phyloP scores from a whole-genome alignment of 2,888 invertebrate genomes.

The Rhingia campestris region DNA sequence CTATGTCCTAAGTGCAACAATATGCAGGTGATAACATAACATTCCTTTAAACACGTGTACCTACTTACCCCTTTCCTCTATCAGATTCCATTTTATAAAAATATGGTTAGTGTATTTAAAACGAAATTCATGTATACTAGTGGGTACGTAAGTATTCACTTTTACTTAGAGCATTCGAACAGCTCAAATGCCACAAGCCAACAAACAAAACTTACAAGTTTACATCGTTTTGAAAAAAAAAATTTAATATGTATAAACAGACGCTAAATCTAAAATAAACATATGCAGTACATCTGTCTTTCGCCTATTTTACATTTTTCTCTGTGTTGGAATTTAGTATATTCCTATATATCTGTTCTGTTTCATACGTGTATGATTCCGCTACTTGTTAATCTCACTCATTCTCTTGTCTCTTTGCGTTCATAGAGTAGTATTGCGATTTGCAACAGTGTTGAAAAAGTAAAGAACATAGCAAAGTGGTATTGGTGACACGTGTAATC shows the following conservation, averaged over 20 bases:
- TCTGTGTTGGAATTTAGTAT: constrained; percentile 1
- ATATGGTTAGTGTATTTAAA: neutral
- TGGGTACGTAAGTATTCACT: neutral
- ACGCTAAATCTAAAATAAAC: constrained; percentile 46
- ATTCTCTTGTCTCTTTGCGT: constrained; percentile 14
- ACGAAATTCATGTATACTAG: too few relatives aligned
- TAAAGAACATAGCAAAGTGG: neutral
- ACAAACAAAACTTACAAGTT: constrained; percentile 6
- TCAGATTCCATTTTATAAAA: neutral
- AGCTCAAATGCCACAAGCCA: constrained; percentile 8
- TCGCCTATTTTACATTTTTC: constrained; percentile 15
- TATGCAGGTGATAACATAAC: constrained; percentile 27
- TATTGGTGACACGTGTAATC: constrained; percentile 51
- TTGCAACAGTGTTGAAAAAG: constrained; percentile 13
- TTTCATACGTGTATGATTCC: constrained; percentile 31
- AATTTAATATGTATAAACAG: constrained; percentile 13
- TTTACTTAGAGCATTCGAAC: neutral
- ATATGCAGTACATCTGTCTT: constrained; percentile 16
- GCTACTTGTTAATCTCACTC: constrained; percentile 5
- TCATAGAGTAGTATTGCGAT: constrained; percentile 1
- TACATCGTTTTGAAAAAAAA: constrained; percentile 23
- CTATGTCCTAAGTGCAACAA: neutral
- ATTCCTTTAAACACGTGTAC: constrained; percentile 1
- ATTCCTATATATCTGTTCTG: neutral
- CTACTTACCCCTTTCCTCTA: neutral